Conservation (phyloP, 2,113 vertebrate species). For the Cynocephalus volans region DNA sequence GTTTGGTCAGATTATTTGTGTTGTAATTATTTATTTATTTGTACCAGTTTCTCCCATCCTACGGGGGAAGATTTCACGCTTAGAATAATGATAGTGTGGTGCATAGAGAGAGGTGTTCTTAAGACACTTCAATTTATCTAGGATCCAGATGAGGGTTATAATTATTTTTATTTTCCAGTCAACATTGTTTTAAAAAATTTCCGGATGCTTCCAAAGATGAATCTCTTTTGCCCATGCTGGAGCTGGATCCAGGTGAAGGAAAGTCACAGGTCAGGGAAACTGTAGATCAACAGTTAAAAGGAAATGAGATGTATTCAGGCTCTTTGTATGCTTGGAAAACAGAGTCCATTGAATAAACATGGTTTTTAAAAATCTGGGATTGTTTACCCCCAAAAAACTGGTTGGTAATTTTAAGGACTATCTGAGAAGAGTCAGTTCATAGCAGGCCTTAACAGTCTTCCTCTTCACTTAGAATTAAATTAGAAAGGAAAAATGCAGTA, state of each 20-base stretch:
- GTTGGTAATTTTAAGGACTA: neutral
- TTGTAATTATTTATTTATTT: neutral
- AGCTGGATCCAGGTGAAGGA: neutral
- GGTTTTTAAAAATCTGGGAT: neutral
- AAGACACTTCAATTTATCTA: neutral
- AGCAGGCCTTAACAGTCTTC: neutral
- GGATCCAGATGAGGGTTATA: neutral
- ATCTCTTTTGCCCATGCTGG: neutral
- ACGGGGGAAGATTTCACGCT: neutral
- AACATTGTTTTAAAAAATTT: neutral
- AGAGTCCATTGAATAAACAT: neutral
- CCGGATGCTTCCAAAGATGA: neutral
- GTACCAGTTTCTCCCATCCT: neutral
- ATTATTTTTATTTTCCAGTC: neutral
- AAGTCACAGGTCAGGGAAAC: neutral
- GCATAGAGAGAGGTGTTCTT: neutral
- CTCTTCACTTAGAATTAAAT: neutral
- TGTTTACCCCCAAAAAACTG: neutral
- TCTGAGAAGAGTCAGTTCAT: neutral
- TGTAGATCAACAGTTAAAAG: neutral
- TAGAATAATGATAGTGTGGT: neutral
- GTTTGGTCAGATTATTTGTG: neutral
- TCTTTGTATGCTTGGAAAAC: neutral
- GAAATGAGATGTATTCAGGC: neutral
- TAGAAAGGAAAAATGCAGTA: neutral